Evolutionary conservation across 2,888 invertebrate genomes (phyloP).

Genomic region (Agapostemon virescens): DNA sequence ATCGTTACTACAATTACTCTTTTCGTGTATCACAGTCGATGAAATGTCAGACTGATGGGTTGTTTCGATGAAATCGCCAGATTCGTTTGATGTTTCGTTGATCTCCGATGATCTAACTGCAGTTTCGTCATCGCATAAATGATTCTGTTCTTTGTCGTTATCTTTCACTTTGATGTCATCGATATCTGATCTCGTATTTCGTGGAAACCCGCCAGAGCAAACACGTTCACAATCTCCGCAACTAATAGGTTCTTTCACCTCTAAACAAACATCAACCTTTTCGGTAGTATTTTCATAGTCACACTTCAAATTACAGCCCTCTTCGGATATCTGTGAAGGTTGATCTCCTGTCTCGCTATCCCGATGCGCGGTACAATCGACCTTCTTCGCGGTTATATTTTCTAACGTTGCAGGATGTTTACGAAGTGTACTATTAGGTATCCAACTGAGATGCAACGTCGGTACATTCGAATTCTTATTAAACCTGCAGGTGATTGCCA

Average conservation of each 20-base stretch:
- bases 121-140: slow-evolving; percentile 14
- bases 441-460: slow-evolving; percentile 95
- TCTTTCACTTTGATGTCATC: slow-evolving; percentile 13
- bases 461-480: slow-evolving; percentile 89
- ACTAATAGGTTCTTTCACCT: slow-evolving; percentile 77
- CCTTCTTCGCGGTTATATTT: slow-evolving; percentile 79
- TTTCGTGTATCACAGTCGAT: slow-evolving; percentile 32
- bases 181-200: slow-evolving; percentile 17
- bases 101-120: slow-evolving; percentile 8
- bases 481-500: slow-evolving; percentile 92
- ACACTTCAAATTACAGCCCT: slow-evolving; percentile 37
- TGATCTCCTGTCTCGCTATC: slow-evolving; percentile 43
- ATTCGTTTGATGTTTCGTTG: slow-evolving; percentile 9
- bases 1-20: slow-evolving; percentile 47
- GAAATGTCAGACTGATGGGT: slow-evolving; percentile 40
- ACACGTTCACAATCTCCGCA: slow-evolving; percentile 78
- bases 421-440: slow-evolving; percentile 93
- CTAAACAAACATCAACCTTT: slow-evolving; percentile 77
- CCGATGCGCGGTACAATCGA: slow-evolving; percentile 67
- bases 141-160: slow-evolving; percentile 20
- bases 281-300: slow-evolving; percentile 72
- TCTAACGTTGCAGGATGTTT: slow-evolving; percentile 90
- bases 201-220: slow-evolving; percentile 71
- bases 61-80: slow-evolving; percentile 1
- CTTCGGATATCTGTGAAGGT: slow-evolving; percentile 48